These are phyloP conservation scores for Paedocypris sp. DNA, from an alignment of 2,113 vertebrate genomes.

Conservation along the genomic window DNA sequence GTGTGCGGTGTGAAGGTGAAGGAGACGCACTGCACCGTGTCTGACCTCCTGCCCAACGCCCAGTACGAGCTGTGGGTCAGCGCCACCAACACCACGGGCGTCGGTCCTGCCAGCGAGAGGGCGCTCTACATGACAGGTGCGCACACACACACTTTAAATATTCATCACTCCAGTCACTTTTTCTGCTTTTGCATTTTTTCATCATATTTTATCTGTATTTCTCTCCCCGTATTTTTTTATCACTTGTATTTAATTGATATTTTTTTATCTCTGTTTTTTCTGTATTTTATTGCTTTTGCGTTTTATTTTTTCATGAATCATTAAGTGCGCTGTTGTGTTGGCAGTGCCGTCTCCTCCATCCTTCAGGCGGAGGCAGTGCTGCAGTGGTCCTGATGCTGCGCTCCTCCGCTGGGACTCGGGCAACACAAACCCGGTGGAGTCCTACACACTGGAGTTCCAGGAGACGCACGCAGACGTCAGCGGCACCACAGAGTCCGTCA, in stretches of 20 bases:
- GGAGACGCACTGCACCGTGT: constrained; percentile 82
- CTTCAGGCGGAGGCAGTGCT: constrained; percentile 58
- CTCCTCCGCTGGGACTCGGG: constrained; percentile 84
- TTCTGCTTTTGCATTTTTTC: no score
- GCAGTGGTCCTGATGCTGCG: constrained; percentile 73
- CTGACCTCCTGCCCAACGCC: constrained; percentile 71
- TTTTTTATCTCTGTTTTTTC: no score
- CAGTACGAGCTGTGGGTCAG: constrained; percentile 94
- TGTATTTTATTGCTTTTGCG: no score
- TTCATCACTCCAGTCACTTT: no score
- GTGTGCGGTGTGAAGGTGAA: constrained; percentile 69
- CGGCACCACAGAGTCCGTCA: constrained; percentile 46
- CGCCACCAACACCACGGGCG: constrained; percentile 77
- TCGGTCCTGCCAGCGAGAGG: constrained; percentile 77
- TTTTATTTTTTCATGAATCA: no score
- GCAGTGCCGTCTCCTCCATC: constrained; percentile 75
- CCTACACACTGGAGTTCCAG: constrained; percentile 79
- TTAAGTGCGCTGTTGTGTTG: no score
- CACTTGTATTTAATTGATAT: no score
- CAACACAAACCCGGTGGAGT: constrained; percentile 83
- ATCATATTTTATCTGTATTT: no score
- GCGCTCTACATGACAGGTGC: constrained; percentile 84
- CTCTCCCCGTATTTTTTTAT: no score
- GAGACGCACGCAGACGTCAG: constrained; percentile 40
- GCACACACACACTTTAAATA: no score